Conservation (phyloP, 1,140 invertebrate genomes). For the Gryllus bimaculatus region DNA sequence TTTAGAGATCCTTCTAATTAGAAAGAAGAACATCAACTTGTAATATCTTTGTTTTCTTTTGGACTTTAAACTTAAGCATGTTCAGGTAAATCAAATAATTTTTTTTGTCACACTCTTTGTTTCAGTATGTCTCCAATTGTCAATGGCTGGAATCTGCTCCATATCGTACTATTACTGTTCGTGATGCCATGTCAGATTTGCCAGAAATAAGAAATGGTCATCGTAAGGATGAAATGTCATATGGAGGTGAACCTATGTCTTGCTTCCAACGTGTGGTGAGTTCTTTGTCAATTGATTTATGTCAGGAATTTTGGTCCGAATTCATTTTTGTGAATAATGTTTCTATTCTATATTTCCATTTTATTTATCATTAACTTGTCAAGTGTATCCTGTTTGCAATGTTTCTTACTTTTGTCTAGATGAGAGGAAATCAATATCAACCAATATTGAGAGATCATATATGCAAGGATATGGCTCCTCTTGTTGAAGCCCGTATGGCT, state of each 20-base stretch:
- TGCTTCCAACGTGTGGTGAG: slow-evolving; percentile 65
- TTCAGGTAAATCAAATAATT: no score
- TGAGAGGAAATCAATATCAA: slow-evolving; percentile 50
- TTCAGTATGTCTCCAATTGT: slow-evolving; percentile 37
- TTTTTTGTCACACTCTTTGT: slow-evolving; percentile 21
- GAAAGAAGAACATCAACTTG: no score
- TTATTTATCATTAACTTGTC: not conserved
- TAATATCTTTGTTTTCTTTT: not conserved
- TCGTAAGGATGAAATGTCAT: slow-evolving; percentile 57
- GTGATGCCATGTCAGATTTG: slow-evolving; percentile 75
- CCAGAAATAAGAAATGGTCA: slow-evolving; percentile 67
- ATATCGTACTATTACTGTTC: slow-evolving; percentile 61
- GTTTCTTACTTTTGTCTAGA: slow-evolving; percentile 31
- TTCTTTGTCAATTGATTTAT: not conserved
- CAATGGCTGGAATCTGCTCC: slow-evolving; percentile 53
- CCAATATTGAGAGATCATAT: slow-evolving; percentile 63
- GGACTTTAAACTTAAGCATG: no score
- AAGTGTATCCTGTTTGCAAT: not conserved
- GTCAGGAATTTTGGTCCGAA: not conserved
- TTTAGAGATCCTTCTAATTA: no score
- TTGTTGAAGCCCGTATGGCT: slow-evolving; percentile 68
- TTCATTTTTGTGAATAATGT: not conserved
- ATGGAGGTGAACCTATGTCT: slow-evolving; percentile 58
- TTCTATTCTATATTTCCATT: not conserved
- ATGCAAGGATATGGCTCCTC: slow-evolving; percentile 73